Evolutionary conservation across 2,888 invertebrate species (phyloP).

Genomic region (Tupiocoris notatus): DNA sequence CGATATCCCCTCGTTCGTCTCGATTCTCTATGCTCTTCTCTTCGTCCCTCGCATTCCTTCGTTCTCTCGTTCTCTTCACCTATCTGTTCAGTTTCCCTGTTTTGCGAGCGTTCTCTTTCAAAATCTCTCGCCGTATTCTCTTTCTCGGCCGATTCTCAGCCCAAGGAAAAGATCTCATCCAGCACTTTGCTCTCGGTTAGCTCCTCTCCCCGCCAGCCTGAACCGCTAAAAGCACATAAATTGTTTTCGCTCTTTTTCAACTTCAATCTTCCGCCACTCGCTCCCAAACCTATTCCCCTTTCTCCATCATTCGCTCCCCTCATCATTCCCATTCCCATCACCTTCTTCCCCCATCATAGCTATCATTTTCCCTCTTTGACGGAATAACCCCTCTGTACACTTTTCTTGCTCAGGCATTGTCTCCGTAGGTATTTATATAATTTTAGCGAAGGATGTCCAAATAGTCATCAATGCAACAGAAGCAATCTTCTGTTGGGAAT

Average conservation of each 20-base stretch:
- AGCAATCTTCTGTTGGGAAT: too few relatives aligned
- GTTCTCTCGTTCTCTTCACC: not conserved
- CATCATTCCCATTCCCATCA: not conserved
- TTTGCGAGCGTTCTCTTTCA: not conserved
- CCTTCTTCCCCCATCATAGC: not conserved
- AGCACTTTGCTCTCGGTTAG: not conserved
- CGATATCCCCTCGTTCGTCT: slow-evolving; percentile 35
- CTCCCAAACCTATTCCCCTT: not conserved
- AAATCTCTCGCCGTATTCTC: not conserved
- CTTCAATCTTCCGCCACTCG: not conserved
- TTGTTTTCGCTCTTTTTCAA: slow-evolving; percentile 43
- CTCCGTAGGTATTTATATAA: too few relatives aligned
- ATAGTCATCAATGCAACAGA: too few relatives aligned
- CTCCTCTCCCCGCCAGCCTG: slow-evolving; percentile 10
- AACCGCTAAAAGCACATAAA: slow-evolving; percentile 46
- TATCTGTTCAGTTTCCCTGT: too few relatives aligned
- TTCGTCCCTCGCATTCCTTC: slow-evolving; percentile 9
- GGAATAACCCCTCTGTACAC: too few relatives aligned
- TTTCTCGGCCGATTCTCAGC: not conserved
- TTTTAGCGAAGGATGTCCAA: too few relatives aligned
- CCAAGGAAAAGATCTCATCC: slow-evolving; percentile 27
- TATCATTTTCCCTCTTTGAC: too few relatives aligned
- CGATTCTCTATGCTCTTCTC: slow-evolving; percentile 17
- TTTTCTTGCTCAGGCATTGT: too few relatives aligned
- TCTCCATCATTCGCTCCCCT: not conserved